A percentile compares a stretch with the other conserved stretches of the same genome.
Evolutionary conservation across 2,888 invertebrate genomes (phyloP).

Genomic region (Punctoribates punctum): DNA sequence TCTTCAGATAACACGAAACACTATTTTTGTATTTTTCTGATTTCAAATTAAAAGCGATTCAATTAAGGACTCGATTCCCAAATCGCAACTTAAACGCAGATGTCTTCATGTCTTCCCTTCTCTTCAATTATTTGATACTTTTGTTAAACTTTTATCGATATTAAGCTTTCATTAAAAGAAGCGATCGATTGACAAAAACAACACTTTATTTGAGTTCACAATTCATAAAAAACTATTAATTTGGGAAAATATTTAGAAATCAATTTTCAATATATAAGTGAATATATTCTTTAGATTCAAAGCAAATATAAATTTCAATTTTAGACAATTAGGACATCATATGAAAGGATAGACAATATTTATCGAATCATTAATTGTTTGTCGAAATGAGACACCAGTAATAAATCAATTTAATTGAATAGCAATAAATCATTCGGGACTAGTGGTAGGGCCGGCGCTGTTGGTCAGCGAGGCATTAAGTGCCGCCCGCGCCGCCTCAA

Average conservation of each 20-base stretch:
- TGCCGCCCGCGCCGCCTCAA: constrained; percentile 38
- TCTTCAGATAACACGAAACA: background rate
- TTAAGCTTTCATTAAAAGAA: too few species aligned
- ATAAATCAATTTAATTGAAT: background rate
- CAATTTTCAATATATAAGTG: too few species aligned
- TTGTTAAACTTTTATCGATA: background rate
- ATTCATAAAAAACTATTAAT: too few species aligned
- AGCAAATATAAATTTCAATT: too few species aligned
- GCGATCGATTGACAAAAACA: too few species aligned
- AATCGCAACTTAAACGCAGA: background rate
- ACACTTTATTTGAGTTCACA: too few species aligned
- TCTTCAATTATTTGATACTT: background rate
- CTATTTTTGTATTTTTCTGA: background rate
- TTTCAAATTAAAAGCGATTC: constrained; percentile 1
- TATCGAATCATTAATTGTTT: background rate
- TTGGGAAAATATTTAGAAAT: too few species aligned
- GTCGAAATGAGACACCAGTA: background rate
- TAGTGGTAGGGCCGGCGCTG: background rate
- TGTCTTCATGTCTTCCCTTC: background rate
- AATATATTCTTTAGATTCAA: too few species aligned
- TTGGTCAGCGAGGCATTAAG: constrained; percentile 18
- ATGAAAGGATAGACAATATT: background rate
- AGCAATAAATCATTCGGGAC: background rate
- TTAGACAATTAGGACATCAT: background rate
- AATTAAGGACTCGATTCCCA: background rate